Evolutionary conservation across 2,888 invertebrate genomes (phyloP).

Genomic region (Steinernema scapterisci): DNA sequence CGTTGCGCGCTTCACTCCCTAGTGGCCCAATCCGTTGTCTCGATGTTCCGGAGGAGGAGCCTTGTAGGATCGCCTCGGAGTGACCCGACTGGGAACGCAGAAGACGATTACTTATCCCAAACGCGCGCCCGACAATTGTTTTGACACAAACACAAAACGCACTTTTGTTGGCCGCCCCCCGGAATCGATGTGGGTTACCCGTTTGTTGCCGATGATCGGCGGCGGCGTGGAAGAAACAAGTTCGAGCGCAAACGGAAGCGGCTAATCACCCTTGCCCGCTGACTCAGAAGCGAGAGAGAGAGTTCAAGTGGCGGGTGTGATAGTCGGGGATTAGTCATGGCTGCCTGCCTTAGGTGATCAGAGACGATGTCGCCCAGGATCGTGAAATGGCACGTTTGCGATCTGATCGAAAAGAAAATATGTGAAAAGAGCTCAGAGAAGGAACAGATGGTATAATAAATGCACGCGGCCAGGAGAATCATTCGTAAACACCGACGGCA

Average conservation of each 20-base stretch:
- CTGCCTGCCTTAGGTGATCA: no score
- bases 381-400: no score
- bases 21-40: not conserved
- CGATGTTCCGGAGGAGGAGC: not conserved
- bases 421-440: not conserved
- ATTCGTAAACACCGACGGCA: conserved; percentile 28
- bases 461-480: not conserved
- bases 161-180: not conserved
- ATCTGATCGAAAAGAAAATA: not conserved
- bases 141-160: conserved; percentile 18
- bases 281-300: no score
- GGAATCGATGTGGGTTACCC: conserved; percentile 15
- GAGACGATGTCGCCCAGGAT: no score
- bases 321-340: not conserved
- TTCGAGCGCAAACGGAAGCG: not conserved
- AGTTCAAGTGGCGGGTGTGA: no score
- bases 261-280: not conserved
- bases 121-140: not conserved
- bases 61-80: not conserved
- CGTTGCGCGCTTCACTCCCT: not conserved
- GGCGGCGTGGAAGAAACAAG: not conserved
- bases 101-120: not conserved
- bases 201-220: not conserved
- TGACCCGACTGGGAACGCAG: conserved; percentile 28
- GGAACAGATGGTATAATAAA: conserved; percentile 28